Evolutionary conservation across 2,113 vertebrate genomes (phyloP).

Genomic region (Aplodontia rufa): DNA sequence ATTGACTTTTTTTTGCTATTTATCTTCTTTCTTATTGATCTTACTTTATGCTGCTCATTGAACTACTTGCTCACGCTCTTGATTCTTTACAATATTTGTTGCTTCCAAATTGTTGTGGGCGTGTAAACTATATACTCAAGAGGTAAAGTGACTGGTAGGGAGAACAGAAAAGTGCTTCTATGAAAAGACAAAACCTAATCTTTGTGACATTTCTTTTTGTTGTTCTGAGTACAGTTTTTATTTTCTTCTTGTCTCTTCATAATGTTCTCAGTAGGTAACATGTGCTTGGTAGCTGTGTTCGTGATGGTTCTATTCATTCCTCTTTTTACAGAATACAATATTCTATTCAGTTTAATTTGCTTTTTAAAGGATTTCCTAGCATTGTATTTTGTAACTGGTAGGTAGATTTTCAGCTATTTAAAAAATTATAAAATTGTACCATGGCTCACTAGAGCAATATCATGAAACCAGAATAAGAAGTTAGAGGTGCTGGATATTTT

Average conservation of each 20-base stretch:
- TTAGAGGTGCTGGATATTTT: not conserved
- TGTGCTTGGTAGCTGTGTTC: not conserved
- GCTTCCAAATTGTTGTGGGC: slow-evolving; percentile 18
- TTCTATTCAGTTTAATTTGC: not conserved
- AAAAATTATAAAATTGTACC: not conserved
- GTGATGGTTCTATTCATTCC: not conserved
- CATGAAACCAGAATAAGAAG: not conserved
- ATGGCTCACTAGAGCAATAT: not conserved
- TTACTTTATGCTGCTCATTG: slow-evolving; percentile 11
- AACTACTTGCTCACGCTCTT: not conserved
- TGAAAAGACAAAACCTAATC: not conserved
- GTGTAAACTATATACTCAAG: not conserved
- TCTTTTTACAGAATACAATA: not conserved
- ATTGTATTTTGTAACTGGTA: not conserved
- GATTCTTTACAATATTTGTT: not conserved
- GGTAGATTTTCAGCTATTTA: not conserved
- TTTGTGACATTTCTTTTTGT: not conserved
- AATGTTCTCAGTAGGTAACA: not conserved
- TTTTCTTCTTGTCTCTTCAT: not conserved
- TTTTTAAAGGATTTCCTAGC: slow-evolving; percentile 6
- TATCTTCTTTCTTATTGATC: not conserved
- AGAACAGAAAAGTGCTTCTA: not conserved
- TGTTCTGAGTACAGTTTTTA: slow-evolving; percentile 8
- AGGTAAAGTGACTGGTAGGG: not conserved
- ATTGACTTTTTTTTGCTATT: not conserved